Conservation (phyloP, 1,140 invertebrate species). For the Cydia pomonella region DNA sequence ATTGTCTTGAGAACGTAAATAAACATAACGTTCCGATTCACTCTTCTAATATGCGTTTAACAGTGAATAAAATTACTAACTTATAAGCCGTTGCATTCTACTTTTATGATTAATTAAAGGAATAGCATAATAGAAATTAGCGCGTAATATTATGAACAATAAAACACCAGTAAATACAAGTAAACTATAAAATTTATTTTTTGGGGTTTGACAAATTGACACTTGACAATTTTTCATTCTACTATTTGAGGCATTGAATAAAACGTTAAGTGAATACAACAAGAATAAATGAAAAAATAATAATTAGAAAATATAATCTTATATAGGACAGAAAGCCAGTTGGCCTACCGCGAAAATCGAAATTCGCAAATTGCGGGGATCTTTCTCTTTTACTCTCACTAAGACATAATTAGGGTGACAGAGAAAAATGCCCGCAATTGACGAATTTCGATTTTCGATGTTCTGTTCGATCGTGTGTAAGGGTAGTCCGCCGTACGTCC, state of each 20-base stretch:
- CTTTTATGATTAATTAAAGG: neutral
- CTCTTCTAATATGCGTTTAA: slow-evolving; percentile 13
- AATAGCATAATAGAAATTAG: neutral
- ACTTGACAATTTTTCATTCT: neutral
- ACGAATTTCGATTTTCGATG: too few relatives aligned
- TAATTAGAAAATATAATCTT: too few relatives aligned
- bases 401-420: too few relatives aligned
- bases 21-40: slow-evolving; percentile 69
- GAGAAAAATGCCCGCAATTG: too few relatives aligned
- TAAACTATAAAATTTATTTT: slow-evolving; percentile 4
- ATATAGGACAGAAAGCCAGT: too few relatives aligned
- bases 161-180: neutral
- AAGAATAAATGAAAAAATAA: neutral
- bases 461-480: too few relatives aligned
- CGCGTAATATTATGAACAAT: slow-evolving; percentile 1
- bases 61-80: neutral
- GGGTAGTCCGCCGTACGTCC: too few relatives aligned
- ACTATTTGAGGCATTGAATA: neutral
- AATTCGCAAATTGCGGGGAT: too few relatives aligned
- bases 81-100: neutral
- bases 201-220: neutral
- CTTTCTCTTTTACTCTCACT: too few relatives aligned
- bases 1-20: slow-evolving; percentile 76
- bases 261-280: neutral
- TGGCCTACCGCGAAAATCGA: too few relatives aligned